Evolutionary conservation across 2,113 vertebrate species (phyloP), one percentile per base, ranked within the genome.

Genomic region (Xenus cinereus): DNA sequence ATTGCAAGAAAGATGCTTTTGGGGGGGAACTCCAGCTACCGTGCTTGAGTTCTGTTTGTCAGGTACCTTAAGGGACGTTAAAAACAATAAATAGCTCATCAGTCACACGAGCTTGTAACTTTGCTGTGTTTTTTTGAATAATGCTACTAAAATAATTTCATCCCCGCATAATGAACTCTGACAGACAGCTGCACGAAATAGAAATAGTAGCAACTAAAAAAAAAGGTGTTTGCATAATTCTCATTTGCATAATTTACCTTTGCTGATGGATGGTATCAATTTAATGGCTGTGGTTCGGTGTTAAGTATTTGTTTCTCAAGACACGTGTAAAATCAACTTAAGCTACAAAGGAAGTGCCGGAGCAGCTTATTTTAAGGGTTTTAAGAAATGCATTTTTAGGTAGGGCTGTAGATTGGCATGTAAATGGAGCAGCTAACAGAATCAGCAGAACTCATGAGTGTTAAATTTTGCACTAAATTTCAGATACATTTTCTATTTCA

Each of bases 391-490:
- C 7, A 2, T 79, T 96, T 91, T 82, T 89, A 82, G 72, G 75
- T 83, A 48, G 54, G 22, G 28, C n/a, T 93, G 57, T 84, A 83
- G 87, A 84, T 85, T 78, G 75, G 43, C 75, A 71, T 91, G 75
- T 80, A 90, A 96, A 91, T 93, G 87, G 62, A 95, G 82, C 81
- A 93, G 89, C 87, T 92, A 95, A 95, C 62, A 85, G 54, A 85
- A 91, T 90, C 64, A 85, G 91, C 7, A 57, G 63, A 97, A 94
- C 62, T 87, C 73, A 82, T 67, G 41, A 89, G 59, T 84, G 82
- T 89, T 96, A 94, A 93, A 91, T 94, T 94, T 96, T 88, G 80
- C 87, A 94, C 74, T 93, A 87, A 78, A 97, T 95, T 95, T 93
- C 81, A 57, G 87, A 69, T 81, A 72, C 28, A 9, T 90, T 92